These are phyloP conservation scores for Mercenaria mercenaria DNA, from an alignment of 1,140 invertebrate species.

Conservation along the genomic window DNA sequence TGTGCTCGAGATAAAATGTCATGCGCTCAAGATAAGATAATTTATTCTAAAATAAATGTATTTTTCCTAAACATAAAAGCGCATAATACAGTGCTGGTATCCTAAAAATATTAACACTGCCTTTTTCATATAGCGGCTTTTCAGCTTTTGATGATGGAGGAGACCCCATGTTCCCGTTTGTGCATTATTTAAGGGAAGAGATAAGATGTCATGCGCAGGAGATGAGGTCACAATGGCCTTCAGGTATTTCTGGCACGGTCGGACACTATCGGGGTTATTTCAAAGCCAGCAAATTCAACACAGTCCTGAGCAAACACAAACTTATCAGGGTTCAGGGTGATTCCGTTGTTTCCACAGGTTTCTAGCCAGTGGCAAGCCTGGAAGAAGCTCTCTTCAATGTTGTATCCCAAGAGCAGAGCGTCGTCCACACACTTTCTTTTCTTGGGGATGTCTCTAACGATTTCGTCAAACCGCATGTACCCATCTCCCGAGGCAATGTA, in stretches of 20 bases:
- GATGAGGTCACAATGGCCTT: slow-evolving; percentile 51
- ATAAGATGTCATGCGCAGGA: no score
- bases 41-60: no score
- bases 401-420: slow-evolving; percentile 60
- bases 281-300: slow-evolving; percentile 75
- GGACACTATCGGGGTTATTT: slow-evolving; percentile 64
- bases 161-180: no score
- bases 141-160: no score
- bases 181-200: no score
- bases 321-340: slow-evolving; percentile 79
- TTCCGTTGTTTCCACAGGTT: slow-evolving; percentile 71
- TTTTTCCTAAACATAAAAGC: no score
- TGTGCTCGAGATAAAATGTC: no score
- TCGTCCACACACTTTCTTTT: slow-evolving; percentile 75
- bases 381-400: slow-evolving; percentile 54
- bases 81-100: no score
- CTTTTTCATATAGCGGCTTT: no score
- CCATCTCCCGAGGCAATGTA: slow-evolving; percentile 70
- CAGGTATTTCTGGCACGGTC: slow-evolving; percentile 55
- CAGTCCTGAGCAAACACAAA: slow-evolving; percentile 65
- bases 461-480: slow-evolving; percentile 59
- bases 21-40: no score
- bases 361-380: slow-evolving; percentile 63
- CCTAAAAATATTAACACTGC: no score
- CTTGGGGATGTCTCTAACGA: slow-evolving; percentile 65